Evolutionary conservation across 2,888 invertebrate species (phyloP).

Genomic region (Leistus spinibarbis): DNA sequence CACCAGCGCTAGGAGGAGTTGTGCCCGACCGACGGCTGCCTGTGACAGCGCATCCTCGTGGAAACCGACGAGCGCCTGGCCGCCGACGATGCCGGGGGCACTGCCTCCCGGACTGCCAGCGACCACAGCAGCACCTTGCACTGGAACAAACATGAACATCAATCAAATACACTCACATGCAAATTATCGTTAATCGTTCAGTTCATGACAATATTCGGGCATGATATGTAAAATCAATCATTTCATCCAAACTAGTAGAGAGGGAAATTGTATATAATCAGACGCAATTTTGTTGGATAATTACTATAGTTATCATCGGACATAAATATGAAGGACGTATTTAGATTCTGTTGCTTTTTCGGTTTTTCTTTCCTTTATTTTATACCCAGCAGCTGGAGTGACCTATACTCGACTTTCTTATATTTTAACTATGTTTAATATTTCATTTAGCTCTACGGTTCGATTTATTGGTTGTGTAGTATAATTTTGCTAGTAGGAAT

Average conservation of each 20-base stretch:
- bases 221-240: neutral
- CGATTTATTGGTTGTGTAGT: too few species aligned
- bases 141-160: constrained; percentile 10
- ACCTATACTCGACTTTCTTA: too few species aligned
- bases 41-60: constrained; percentile 78
- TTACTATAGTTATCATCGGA: too few species aligned
- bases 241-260: neutral
- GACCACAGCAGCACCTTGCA: constrained; percentile 27
- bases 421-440: too few species aligned
- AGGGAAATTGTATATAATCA: neutral
- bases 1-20: constrained; percentile 68
- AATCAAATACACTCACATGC: neutral
- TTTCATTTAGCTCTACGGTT: too few species aligned
- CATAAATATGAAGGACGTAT: too few species aligned
- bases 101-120: constrained; percentile 43
- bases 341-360: too few species aligned
- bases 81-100: constrained; percentile 42
- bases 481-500: too few species aligned
- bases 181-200: neutral
- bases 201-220: neutral
- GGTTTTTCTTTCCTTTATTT: too few species aligned
- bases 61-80: constrained; percentile 68
- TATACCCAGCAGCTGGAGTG: too few species aligned
- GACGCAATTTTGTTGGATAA: too few species aligned
- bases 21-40: constrained; percentile 75